phyloP scores from a whole-genome alignment of 1,140 invertebrate species.

The Caenorhabditis tropicalis region DNA sequence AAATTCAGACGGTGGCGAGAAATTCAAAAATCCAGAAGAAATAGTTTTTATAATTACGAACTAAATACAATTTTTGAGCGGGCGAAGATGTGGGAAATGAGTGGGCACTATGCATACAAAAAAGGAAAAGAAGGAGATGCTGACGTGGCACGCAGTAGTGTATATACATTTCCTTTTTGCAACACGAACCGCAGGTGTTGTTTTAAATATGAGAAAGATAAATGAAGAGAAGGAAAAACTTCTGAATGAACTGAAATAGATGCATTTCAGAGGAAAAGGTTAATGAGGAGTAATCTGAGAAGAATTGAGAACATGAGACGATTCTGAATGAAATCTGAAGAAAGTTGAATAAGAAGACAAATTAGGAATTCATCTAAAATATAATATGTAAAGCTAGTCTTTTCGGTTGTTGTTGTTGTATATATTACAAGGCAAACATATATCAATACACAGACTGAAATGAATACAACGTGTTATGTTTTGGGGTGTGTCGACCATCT shows the following conservation, averaged over 20 bases:
- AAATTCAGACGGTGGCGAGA: too few relatives aligned
- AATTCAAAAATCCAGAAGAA: too few relatives aligned
- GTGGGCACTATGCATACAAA: slow-evolving; percentile 35
- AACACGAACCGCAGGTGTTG: neutral
- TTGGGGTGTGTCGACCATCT: neutral
- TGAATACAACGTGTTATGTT: neutral
- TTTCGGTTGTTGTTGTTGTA: neutral
- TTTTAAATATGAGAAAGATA: neutral
- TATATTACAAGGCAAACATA: slow-evolving; percentile 18
- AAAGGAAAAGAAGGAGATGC: neutral
- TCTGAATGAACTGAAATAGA: neutral
- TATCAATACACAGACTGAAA: neutral
- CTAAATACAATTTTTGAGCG: neutral
- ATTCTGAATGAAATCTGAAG: neutral
- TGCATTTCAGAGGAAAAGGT: neutral
- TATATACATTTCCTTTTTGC: neutral
- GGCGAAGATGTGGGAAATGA: slow-evolving; percentile 2
- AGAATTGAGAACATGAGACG: slow-evolving; percentile 1
- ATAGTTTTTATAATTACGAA: neutral
- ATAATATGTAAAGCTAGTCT: neutral
- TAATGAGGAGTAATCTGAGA: neutral
- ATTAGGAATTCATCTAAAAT: neutral
- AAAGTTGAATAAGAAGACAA: neutral
- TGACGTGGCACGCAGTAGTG: neutral
- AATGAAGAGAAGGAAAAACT: neutral